Evolutionary conservation across 2,888 invertebrate species (phyloP), one percentile per base, ranked within the genome.

Genomic region (Eristalis tenax): DNA sequence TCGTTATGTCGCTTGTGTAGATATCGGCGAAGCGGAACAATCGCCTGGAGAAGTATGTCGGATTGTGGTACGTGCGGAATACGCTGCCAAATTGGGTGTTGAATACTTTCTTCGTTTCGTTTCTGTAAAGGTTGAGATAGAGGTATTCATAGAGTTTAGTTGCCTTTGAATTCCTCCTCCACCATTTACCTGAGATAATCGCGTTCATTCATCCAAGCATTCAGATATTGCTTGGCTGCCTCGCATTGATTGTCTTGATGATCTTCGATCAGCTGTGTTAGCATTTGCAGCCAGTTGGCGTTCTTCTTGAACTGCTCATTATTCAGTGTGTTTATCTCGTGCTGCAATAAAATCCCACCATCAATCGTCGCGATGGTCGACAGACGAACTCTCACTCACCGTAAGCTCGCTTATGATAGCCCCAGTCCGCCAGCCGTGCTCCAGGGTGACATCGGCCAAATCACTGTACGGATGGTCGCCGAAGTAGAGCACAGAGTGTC

Each of bases 401-500:
- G 96, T 96, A 59, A 99, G 94, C 93, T 99, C 99, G 89, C 97
- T 97, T 89, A 99, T 99, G 88, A 99, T 99, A 50, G 99, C 99
- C 0, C 99, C 99, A 4, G 99, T 99, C 89, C 98, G 95, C 99
- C 99, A 99, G 69, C 99, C 99, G 93, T 99, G 98, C 91, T 98
- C 97, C 43, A 99, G 93, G 0, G 98, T 98, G 56, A 98, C 98
- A 94, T 99, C 99, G 10, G 99, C 99, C 80, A 99, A 94, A 94
- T 99, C 99, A 91, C 96, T 98, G 94, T 99, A 99, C 0, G 99
- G 99, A 94, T 99, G 99, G 94, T 99, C 99, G 0, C 99, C 99
- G 93, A 99, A 99, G 93, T 99, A 99, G 26, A 99, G 93, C 59
- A 99, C 99, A 90, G 97, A 97, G 90, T 97, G 97, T 0, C 98